Evolutionary conservation across 2,113 vertebrate genomes (phyloP).

Genomic region (Muntiacus muntjak): DNA sequence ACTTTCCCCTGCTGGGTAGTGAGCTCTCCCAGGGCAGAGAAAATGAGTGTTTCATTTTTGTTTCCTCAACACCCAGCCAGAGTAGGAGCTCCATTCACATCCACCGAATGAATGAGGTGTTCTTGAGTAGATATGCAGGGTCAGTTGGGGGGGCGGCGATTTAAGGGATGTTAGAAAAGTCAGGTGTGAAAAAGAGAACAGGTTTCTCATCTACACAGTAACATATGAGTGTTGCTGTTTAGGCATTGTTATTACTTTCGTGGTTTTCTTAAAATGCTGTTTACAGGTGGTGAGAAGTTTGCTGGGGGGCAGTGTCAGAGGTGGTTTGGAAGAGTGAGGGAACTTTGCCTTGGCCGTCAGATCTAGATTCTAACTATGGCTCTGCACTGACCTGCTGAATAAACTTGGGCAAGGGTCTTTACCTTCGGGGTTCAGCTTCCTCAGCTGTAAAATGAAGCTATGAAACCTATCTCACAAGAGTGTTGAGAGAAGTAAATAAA

Average conservation of each 20-base stretch:
- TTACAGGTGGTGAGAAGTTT: neutral
- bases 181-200: neutral
- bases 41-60: neutral
- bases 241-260: neutral
- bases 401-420: neutral
- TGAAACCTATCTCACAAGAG: neutral
- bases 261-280: neutral
- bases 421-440: neutral
- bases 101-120: neutral
- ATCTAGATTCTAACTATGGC: neutral
- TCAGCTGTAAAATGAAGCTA: neutral
- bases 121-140: neutral
- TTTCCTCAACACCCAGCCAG: neutral
- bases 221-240: neutral
- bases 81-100: neutral
- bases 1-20: neutral
- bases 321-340: neutral
- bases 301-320: neutral
- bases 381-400: neutral
- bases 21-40: neutral
- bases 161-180: slow-evolving; percentile 2
- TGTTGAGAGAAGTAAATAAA: neutral
- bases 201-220: neutral
- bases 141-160: neutral
- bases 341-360: neutral